Percentiles rank a stretch among this genome's conserved stretches.
Evolutionary conservation across 92 coral and sea anemone species (phyloP).

Genomic region (Porites rus): DNA sequence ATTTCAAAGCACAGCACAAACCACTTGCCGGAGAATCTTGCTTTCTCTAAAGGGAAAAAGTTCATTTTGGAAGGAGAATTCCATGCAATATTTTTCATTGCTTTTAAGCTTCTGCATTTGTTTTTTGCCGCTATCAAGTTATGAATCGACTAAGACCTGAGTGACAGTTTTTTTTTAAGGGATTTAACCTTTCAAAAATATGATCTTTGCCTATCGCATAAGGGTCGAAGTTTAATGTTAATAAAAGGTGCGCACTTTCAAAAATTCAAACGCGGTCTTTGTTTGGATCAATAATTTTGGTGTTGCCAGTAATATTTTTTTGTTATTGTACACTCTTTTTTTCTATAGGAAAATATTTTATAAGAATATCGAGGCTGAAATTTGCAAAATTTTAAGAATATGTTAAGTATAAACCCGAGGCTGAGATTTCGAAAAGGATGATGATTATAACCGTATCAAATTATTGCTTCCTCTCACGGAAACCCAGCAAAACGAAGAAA

Average conservation of each 20-base stretch:
- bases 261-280: background rate
- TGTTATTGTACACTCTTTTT: too few relatives aligned
- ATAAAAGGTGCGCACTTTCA: background rate
- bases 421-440: too few relatives aligned
- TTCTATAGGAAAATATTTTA: too few relatives aligned
- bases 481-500: too few relatives aligned
- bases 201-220: conserved; percentile 20
- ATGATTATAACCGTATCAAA: too few relatives aligned
- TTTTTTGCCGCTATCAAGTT: background rate
- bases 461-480: too few relatives aligned
- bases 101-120: background rate
- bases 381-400: too few relatives aligned
- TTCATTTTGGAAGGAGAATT: background rate
- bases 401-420: too few relatives aligned
- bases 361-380: too few relatives aligned
- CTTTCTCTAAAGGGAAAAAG: background rate
- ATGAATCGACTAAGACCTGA: background rate
- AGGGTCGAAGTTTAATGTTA: background rate
- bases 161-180: background rate
- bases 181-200: conserved; percentile 13
- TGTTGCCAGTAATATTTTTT: background rate
- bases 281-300: background rate
- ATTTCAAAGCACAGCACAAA: background rate
- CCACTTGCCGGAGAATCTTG: background rate
- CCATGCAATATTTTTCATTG: background rate